Percentiles rank a stretch among this genome's conserved stretches.
phyloP scores from a whole-genome alignment of 2,888 invertebrate species.

The Idaea straminata region DNA sequence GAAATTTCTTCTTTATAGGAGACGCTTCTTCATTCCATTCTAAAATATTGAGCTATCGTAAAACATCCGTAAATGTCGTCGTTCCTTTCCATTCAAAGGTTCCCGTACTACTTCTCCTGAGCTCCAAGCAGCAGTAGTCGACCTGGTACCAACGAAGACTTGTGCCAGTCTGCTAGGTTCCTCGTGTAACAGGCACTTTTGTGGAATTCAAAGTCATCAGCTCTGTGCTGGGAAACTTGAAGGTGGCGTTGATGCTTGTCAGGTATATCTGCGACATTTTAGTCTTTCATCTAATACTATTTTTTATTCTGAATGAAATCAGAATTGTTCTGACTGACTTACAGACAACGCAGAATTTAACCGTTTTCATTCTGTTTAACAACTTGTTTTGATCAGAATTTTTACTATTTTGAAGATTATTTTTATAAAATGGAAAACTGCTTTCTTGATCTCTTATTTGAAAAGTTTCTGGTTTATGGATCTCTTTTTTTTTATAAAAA shows the following conservation, averaged over 20 bases:
- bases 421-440: too few species aligned
- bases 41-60: background rate
- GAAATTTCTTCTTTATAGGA: too few species aligned
- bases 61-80: background rate
- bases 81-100: conserved; percentile 25
- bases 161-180: conserved; percentile 40
- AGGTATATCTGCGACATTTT: conserved; percentile 35
- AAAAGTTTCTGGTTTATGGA: too few species aligned
- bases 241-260: conserved; percentile 61
- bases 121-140: conserved; percentile 49
- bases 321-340: too few species aligned
- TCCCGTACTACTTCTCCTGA: conserved; percentile 40
- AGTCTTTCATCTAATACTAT: background rate
- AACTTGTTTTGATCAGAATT: too few species aligned
- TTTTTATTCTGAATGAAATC: too few species aligned
- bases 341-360: too few species aligned
- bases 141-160: conserved; percentile 40
- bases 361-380: too few species aligned
- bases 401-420: too few species aligned
- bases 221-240: conserved; percentile 57
- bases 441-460: too few species aligned
- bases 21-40: too few species aligned
- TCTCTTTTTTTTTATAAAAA: too few species aligned
- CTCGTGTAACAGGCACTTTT: conserved; percentile 48
- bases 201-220: conserved; percentile 48